phyloP scores from a whole-genome alignment of 1,140 invertebrate species.

The Rhagoletis pomonella region DNA sequence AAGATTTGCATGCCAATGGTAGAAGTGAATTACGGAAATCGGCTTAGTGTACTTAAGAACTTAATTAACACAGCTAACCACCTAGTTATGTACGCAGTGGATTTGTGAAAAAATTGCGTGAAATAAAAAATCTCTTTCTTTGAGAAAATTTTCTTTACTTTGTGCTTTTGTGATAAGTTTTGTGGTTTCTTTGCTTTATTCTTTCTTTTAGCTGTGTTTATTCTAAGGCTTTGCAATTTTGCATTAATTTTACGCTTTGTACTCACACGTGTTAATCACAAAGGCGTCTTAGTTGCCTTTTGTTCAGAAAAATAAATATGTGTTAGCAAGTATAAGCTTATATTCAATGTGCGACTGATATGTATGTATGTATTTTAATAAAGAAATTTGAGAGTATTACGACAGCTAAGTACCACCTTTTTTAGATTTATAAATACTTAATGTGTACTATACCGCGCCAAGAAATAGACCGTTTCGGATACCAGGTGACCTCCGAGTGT shows the following conservation, averaged over 20 bases:
- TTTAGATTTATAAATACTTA: no score
- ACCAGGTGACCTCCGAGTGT: no score
- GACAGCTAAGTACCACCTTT: no score
- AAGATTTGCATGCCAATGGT: not conserved
- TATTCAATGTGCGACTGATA: no score
- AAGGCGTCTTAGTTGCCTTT: not conserved
- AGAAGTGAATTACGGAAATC: conserved; percentile 20
- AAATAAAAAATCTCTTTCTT: not conserved
- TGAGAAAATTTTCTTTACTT: not conserved
- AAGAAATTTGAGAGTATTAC: no score
- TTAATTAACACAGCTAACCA: conserved; percentile 22
- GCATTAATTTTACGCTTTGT: not conserved
- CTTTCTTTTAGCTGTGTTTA: not conserved
- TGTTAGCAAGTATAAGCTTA: no score
- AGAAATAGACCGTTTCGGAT: no score
- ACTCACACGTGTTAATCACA: not conserved
- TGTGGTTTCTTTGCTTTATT: not conserved
- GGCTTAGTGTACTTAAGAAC: conserved; percentile 27
- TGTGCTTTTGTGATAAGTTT: not conserved
- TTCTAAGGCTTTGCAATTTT: not conserved
- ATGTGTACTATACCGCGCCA: no score
- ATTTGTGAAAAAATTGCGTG: not conserved
- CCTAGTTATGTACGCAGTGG: not conserved
- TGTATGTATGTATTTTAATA: no score
- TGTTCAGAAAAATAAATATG: no score